Evolutionary conservation across 2,797 vertebrate genomes (phyloP).

Genomic region (Microhierax caerulescens): DNA sequence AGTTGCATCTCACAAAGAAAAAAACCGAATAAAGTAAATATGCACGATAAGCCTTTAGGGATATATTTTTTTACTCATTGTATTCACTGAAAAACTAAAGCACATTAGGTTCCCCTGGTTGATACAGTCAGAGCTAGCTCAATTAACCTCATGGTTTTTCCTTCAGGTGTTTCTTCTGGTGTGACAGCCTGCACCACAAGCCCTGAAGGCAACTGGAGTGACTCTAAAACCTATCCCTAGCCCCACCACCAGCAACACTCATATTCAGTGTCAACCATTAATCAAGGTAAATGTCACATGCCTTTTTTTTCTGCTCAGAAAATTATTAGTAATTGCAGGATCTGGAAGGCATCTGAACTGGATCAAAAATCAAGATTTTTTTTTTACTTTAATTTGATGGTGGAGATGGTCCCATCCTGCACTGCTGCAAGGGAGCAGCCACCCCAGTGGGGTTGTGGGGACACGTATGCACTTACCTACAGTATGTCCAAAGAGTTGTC

Average conservation of each 20-base stretch:
- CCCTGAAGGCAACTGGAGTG: background rate
- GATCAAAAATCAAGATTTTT: fast-evolving
- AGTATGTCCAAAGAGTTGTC: background rate
- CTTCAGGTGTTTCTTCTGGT: background rate
- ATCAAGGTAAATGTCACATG: background rate
- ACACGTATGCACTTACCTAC: background rate
- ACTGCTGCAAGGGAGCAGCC: background rate
- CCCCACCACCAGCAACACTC: background rate
- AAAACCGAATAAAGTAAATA: background rate
- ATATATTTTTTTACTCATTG: background rate
- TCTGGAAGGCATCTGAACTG: background rate
- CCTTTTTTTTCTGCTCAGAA: background rate
- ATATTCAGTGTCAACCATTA: background rate
- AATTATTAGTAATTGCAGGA: background rate
- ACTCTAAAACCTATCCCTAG: background rate
- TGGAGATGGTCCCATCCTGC: background rate
- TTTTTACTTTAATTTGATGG: fast-evolving
- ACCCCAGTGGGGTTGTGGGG: fast-evolving
- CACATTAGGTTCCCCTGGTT: background rate
- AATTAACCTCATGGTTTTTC: background rate
- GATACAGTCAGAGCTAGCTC: background rate
- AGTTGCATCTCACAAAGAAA: background rate
- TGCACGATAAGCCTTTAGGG: fast-evolving
- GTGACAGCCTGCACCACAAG: background rate
- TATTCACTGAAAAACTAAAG: background rate